These are phyloP conservation scores for Lasioglossum villosulum DNA, from an alignment of 2,888 invertebrate species.

Conservation along the genomic window DNA sequence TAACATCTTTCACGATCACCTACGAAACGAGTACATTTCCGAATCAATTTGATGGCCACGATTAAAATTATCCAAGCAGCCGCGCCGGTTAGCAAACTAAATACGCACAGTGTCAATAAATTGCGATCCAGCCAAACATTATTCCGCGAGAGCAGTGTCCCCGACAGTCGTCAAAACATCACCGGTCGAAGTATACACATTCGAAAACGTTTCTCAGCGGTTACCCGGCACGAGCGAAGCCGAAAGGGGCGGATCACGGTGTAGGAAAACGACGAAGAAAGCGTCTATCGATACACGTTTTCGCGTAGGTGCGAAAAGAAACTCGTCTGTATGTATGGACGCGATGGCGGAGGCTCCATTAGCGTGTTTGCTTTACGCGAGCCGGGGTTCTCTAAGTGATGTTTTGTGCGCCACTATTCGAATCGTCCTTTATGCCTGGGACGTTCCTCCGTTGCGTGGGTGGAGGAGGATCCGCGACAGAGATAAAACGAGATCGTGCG, in stretches of 20 bases:
- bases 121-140: not conserved
- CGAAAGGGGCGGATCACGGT: not conserved
- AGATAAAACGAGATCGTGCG: not conserved
- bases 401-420: constrained; percentile 80
- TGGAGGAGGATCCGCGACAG: not conserved
- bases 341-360: constrained; percentile 78
- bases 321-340: constrained; percentile 62
- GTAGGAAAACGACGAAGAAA: constrained; percentile 13
- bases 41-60: not conserved
- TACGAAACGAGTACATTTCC: too few relatives aligned
- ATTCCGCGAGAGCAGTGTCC: constrained; percentile 64
- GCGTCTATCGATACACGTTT: constrained; percentile 62
- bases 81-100: not conserved
- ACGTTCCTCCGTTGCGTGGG: constrained; percentile 40
- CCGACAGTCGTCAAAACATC: constrained; percentile 69
- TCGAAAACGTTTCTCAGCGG: constrained; percentile 49
- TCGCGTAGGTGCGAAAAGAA: constrained; percentile 70
- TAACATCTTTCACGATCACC: not conserved
- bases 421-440: constrained; percentile 74
- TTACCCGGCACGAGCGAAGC: not conserved
- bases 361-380: constrained; percentile 81
- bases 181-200: constrained; percentile 57
- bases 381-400: constrained; percentile 80
- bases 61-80: not conserved
- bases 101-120: not conserved